Base-by-base conservation (phyloP, 2,113 vertebrate species). In the Hymenochirus boettgeri region DNA sequence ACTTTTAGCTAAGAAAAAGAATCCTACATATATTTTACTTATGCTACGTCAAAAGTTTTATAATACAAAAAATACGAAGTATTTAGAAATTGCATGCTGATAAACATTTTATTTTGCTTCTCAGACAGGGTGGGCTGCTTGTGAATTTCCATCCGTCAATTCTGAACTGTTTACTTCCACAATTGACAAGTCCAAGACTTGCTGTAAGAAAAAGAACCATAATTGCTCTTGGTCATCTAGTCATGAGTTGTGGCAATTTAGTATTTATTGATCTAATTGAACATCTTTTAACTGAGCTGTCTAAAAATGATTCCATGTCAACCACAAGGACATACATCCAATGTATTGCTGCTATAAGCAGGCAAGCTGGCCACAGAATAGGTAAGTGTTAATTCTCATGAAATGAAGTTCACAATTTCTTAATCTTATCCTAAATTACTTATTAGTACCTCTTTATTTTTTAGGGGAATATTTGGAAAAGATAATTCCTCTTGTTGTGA, bases 121-220 rank as follows among this genome's bases (percentile, higher is more conserved):
- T 75, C 83, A 99, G 96, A 87, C 96, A 99, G 85, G 96, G 96
- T 74, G 96, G 96, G 74, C 90, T 99, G 70, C 77, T 99, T 86
- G 96, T 99, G 83, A 99, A 97, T 80, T 99, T 99, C 80, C 96
- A 99, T 72, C 96, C 96, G 79, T 99, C 96, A 80, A 99, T 98
- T 89, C 87, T 99, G 87, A 95, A 90, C 85, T 99, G 96, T 81
- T 89, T 99, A 62, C 93, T 99, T 65, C 96, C 96, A 72, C 96
- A 99, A 85, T 88, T 99, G 86, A 99, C 96, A 76, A 97, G 94
- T 70, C 94, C 95, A 75, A 90, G 96, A 72, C 90, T 99, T 85
- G 96, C 96, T 42, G 95, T 98, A 71, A 92, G 96, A 76, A 99
- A 99, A 93, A 92, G 96, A 89, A 98, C 96, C 74, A 99, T 99